A percentile compares a stretch with the other conserved stretches of the same genome.
These are phyloP conservation scores for Pogonomyrmex barbatus DNA, from an alignment of 1,140 invertebrate species.

Conservation along the genomic window DNA sequence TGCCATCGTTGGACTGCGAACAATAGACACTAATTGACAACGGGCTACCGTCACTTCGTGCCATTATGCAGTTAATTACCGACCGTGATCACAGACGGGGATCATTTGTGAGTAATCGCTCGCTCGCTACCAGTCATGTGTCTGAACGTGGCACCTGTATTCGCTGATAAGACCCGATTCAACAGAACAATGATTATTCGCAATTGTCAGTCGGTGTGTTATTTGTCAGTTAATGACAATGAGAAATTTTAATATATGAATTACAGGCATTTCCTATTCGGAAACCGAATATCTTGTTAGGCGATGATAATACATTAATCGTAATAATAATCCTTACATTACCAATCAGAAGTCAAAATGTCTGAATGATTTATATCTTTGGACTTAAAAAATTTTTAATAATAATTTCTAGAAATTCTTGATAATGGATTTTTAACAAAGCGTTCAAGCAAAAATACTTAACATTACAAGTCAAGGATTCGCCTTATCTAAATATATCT, in stretches of 20 bases:
- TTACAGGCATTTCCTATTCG: neutral
- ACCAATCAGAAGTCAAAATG: neutral
- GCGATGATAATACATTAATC: neutral
- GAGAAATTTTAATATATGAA: slow-evolving; percentile 24
- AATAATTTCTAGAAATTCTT: neutral
- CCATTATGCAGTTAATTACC: slow-evolving; percentile 62
- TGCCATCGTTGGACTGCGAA: slow-evolving; percentile 34
- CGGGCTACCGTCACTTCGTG: slow-evolving; percentile 57
- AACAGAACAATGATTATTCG: slow-evolving; percentile 51
- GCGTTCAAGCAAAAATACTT: neutral
- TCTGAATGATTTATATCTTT: neutral
- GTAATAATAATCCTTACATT: neutral
- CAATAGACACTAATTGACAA: slow-evolving; percentile 63
- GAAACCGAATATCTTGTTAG: neutral
- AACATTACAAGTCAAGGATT: slow-evolving; percentile 2
- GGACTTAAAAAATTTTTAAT: neutral
- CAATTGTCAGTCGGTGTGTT: slow-evolving; percentile 39
- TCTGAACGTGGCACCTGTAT: slow-evolving; percentile 60
- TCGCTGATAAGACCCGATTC: slow-evolving; percentile 57
- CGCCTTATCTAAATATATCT: neutral
- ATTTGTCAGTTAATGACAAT: slow-evolving; percentile 53
- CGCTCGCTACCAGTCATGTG: slow-evolving; percentile 51
- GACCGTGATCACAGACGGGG: slow-evolving; percentile 55
- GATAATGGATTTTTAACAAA: neutral
- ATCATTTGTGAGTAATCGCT: slow-evolving; percentile 62